phyloP scores from a whole-genome alignment of 2,888 invertebrate species.

The Brachylomia viminalis region DNA sequence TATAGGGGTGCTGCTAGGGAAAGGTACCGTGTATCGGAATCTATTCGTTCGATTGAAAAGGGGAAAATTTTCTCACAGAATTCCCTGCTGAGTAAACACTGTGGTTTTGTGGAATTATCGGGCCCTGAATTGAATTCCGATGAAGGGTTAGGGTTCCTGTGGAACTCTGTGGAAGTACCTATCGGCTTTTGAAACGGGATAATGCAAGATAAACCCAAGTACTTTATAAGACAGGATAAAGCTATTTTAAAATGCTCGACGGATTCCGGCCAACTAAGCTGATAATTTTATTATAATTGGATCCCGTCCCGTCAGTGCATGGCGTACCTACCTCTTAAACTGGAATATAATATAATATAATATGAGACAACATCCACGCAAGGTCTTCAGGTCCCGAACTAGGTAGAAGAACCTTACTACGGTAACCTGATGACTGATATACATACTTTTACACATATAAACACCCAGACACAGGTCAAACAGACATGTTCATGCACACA shows the following conservation, averaged over 20 bases:
- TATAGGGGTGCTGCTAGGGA: conserved; percentile 49
- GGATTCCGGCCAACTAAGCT: neutral
- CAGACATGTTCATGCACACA: too few species aligned
- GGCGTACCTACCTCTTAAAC: neutral
- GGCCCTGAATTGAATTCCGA: conserved; percentile 44
- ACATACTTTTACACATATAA: too few species aligned
- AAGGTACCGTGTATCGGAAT: conserved; percentile 69
- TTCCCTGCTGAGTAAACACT: conserved; percentile 51
- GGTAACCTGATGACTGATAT: too few species aligned
- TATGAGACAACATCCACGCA: too few species aligned
- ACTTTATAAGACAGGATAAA: neutral
- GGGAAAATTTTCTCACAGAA: conserved; percentile 69
- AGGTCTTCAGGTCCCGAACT: too few species aligned
- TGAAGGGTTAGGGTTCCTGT: conserved; percentile 38
- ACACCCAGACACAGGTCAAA: too few species aligned
- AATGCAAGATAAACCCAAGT: neutral
- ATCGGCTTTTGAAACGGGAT: conserved; percentile 6
- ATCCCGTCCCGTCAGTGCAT: neutral
- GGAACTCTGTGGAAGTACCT: neutral
- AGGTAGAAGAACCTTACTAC: too few species aligned
- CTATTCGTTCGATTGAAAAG: conserved; percentile 49
- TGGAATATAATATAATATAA: too few species aligned
- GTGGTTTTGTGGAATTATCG: conserved; percentile 58
- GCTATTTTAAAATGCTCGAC: neutral
- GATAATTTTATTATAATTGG: neutral